phyloP scores from a whole-genome alignment of 2,797 vertebrate species.

The Taeniopygia guttata region DNA sequence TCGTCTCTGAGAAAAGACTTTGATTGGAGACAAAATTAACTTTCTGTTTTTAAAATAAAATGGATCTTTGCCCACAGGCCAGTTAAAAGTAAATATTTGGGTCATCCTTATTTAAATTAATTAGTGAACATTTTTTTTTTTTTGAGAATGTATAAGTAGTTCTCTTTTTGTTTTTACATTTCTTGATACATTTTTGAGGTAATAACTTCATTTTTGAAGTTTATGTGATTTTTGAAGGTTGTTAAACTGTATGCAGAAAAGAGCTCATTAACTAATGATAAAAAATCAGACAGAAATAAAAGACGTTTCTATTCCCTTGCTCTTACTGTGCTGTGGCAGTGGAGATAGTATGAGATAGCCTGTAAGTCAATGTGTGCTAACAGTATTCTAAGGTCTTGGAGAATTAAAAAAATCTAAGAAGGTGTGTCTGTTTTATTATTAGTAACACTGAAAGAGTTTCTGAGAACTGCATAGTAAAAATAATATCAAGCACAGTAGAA shows the following conservation, averaged over 20 bases:
- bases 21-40: neutral
- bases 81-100: neutral
- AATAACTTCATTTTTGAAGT: neutral
- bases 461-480: neutral
- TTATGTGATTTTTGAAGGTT: neutral
- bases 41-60: neutral
- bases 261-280: neutral
- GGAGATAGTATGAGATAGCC: neutral
- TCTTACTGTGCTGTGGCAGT: neutral
- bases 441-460: neutral
- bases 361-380: no score
- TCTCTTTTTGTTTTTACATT: neutral
- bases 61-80: neutral
- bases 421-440: neutral
- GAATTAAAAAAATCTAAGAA: neutral
- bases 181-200: neutral
- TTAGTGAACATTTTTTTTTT: neutral
- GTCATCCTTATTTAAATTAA: neutral
- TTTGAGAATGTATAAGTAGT: neutral
- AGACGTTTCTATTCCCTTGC: neutral
- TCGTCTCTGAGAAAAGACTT: neutral
- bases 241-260: neutral
- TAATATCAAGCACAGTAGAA: neutral
- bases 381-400: neutral
- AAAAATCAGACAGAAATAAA: neutral